Base-by-base conservation (phyloP, 2,888 invertebrate species). In the Vannuccia rotundouncinata region DNA sequence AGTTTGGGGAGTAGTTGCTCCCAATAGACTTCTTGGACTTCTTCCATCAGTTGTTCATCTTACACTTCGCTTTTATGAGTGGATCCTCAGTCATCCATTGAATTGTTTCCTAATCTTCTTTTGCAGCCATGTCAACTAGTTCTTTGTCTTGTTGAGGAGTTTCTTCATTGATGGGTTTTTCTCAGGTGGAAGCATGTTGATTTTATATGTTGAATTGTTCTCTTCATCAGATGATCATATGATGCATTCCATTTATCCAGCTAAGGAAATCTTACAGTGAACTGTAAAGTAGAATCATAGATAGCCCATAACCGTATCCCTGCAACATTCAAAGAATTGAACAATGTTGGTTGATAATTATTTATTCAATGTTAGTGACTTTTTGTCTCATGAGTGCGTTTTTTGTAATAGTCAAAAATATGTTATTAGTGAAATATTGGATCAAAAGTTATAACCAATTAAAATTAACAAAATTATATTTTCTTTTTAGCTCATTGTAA, bases 391-490 rank as follows among this genome's bases (percentile, higher is more conserved):
- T 45, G 22, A 66, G 25, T 17, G 66, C 66, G 2, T 13, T 66
- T 66, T 66, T n/a, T 66, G 25, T 66, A 66, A 66, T 66, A 17
- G 22, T 66, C 66, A 66, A 66, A 66, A 66, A 66, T 22, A 66
- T 66, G 66, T 66, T 66, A 66, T 66, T 66, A 22, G 66, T 22
- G 66, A 66, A 22, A 66, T 66, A 66, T 66, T 22, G 25, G 66
- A 66, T n/a, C 10, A 5, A 66, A 22, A 66, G 66, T 66, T 66
- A 66, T 66, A 66, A n/a, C 17, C 25, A 66, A 66, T 22, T 22
- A 2, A 66, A 66, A 66, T 66, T 13, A 66, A n/a, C 66, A 66
- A 66, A 66, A 66, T 66, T n/a, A n/a, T n/a, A n/a, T n/a, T n/a
- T n/a, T n/a, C n/a, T n/a, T n/a, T n/a, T n/a, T n/a, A n/a, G n/a